Percentiles rank a stretch among this genome's conserved stretches.
Evolutionary conservation across 2,888 invertebrate genomes (phyloP).

Genomic region (Scaeva pyrastri): DNA sequence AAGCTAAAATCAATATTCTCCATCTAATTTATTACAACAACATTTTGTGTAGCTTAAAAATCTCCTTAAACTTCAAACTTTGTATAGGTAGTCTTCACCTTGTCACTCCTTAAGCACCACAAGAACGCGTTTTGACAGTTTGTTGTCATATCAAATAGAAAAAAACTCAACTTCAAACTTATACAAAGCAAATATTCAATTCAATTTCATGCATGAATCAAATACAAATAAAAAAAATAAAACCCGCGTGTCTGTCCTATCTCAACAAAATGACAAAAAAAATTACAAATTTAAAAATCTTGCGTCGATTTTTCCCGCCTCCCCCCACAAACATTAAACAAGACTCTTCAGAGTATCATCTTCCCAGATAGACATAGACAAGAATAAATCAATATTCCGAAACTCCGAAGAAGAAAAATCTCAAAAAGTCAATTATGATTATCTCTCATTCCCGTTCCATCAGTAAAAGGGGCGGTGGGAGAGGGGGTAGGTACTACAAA

Average conservation of each 20-base stretch:
- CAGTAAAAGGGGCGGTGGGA: no score
- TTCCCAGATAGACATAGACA: conserved; percentile 20
- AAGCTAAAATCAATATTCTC: neutral
- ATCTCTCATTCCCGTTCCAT: conserved; percentile 24
- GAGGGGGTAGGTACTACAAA: neutral
- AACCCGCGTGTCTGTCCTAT: conserved; percentile 7
- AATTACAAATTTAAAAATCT: no score
- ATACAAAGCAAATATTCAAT: conserved; percentile 23
- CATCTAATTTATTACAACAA: neutral
- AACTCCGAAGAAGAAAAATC: conserved; percentile 27
- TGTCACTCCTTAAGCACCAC: neutral
- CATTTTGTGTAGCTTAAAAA: neutral
- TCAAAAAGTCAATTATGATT: conserved; percentile 32
- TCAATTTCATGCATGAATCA: conserved; percentile 23
- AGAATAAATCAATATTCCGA: conserved; percentile 36
- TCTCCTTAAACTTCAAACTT: neutral
- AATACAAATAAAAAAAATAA: conserved; percentile 14
- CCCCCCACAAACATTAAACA: conserved; percentile 1
- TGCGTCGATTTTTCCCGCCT: no score
- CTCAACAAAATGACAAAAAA: conserved; percentile 1
- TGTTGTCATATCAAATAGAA: conserved; percentile 35
- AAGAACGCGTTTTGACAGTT: conserved; percentile 1
- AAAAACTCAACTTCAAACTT: conserved; percentile 1
- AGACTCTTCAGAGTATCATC: conserved; percentile 44
- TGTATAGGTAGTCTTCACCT: conserved; percentile 11